phyloP scores from a whole-genome alignment of 2,888 invertebrate species.

The Cyrtodaria siliqua region DNA sequence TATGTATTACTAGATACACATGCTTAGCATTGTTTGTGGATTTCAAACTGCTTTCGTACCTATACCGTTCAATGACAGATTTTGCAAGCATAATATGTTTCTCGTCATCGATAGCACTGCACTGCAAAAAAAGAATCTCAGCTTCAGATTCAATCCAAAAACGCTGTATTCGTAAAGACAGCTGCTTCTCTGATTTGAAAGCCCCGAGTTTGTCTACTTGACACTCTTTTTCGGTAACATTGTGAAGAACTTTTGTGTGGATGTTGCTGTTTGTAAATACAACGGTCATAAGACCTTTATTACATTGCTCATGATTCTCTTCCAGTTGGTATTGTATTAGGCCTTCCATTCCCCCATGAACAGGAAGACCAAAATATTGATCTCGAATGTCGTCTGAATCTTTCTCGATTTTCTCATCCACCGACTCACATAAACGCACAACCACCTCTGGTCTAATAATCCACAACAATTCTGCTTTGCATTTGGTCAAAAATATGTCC shows the following conservation, averaged over 20 bases:
- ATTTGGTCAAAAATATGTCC: constrained; percentile 11
- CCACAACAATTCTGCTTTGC: constrained; percentile 44
- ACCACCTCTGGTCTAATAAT: constrained; percentile 63
- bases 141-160: constrained; percentile 56
- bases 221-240: background rate
- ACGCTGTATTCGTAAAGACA: constrained; percentile 41
- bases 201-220: constrained; percentile 65
- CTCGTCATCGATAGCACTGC: constrained; percentile 59
- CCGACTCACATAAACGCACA: constrained; percentile 34
- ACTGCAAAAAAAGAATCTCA: constrained; percentile 60
- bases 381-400: constrained; percentile 10
- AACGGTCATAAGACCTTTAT: constrained; percentile 25
- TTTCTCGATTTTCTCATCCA: background rate
- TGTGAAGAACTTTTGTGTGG: constrained; percentile 32
- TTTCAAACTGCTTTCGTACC: constrained; percentile 14
- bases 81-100: constrained; percentile 65
- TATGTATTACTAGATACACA: constrained; percentile 49
- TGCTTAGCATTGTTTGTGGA: constrained; percentile 2
- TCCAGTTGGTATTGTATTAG: constrained; percentile 24
- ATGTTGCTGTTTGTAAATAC: constrained; percentile 67
- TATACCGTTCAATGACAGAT: constrained; percentile 48
- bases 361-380: constrained; percentile 53
- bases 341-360: constrained; percentile 60
- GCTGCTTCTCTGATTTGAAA: constrained; percentile 71
- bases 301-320: too few relatives aligned